These are phyloP conservation scores for Drosophila kambysellisi DNA, from an alignment of 2,888 invertebrate genomes.

Conservation along the genomic window DNA sequence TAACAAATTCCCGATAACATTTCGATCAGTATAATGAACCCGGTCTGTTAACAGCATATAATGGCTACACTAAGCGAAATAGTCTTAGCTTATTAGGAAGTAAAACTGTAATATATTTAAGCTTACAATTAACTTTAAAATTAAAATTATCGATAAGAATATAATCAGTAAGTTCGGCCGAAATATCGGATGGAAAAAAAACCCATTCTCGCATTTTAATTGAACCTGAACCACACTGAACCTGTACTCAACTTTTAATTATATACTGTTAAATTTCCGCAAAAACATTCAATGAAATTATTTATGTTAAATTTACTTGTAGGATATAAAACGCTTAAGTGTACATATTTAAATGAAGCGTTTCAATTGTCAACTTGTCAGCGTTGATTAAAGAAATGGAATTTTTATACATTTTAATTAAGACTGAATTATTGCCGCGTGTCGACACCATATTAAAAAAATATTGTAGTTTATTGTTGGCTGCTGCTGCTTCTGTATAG, in stretches of 20 bases:
- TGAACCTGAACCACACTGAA: background rate
- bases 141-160: background rate
- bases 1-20: constrained; percentile 48
- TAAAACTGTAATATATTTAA: background rate
- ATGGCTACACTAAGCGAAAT: constrained; percentile 8
- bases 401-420: constrained; percentile 72
- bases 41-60: constrained; percentile 27
- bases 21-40: constrained; percentile 53
- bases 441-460: constrained; percentile 39
- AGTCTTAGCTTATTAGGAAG: too few species aligned
- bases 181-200: constrained; percentile 4
- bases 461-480: constrained; percentile 24
- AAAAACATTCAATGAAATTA: constrained; percentile 18
- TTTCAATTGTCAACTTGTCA: constrained; percentile 76
- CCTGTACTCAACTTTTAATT: constrained; percentile 22
- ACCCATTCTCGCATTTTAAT: background rate
- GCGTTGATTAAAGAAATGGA: constrained; percentile 72
- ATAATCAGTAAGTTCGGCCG: constrained; percentile 11
- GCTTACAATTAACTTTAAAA: background rate
- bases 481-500: constrained; percentile 13
- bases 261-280: constrained; percentile 33
- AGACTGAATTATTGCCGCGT: constrained; percentile 73
- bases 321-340: constrained; percentile 27
- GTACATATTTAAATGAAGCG: constrained; percentile 51
- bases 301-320: constrained; percentile 32